Percentiles rank a stretch among this genome's conserved stretches.
Conservation (phyloP, 2,113 vertebrate genomes). For the Speoplatyrhinus poulsoni region DNA sequence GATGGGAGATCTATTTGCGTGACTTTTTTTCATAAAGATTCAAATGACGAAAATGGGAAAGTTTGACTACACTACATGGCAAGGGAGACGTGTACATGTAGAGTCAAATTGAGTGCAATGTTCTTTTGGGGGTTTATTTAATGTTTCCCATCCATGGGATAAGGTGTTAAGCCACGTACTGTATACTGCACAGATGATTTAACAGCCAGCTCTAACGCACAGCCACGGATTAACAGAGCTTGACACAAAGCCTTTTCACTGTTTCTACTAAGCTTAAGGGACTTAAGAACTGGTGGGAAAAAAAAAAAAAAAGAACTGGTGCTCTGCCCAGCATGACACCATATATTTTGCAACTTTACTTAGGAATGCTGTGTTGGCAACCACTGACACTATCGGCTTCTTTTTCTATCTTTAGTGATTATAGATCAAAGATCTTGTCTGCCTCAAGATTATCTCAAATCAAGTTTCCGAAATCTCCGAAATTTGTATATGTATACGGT, state of each 20-base stretch:
- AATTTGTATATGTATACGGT: background rate
- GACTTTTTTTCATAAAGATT: background rate
- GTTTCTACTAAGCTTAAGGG: constrained; percentile 52
- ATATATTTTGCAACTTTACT: constrained; percentile 42
- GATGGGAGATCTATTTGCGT: background rate
- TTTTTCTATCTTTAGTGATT: constrained; percentile 33
- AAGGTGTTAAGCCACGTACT: constrained; percentile 58
- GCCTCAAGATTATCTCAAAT: constrained; percentile 40
- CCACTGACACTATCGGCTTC: constrained; percentile 29
- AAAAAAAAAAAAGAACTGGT: constrained; percentile 43
- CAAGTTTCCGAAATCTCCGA: constrained; percentile 22
- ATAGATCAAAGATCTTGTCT: constrained; percentile 40
- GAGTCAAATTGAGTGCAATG: constrained; percentile 23
- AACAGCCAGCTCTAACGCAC: constrained; percentile 61
- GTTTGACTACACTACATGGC: background rate
- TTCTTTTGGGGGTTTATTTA: constrained; percentile 40
- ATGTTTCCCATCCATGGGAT: constrained; percentile 59
- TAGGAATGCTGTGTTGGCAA: constrained; percentile 28
- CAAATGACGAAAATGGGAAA: background rate
- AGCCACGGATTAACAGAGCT: constrained; percentile 67
- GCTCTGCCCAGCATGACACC: constrained; percentile 53
- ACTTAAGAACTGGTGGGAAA: constrained; percentile 48
- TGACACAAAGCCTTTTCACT: constrained; percentile 70
- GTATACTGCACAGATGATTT: constrained; percentile 65
- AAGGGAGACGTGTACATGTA: constrained; percentile 23